These are phyloP conservation scores for Geodia barretti DNA, from an alignment of 37 sponge, comb jelly and placozoan species.

Conservation along the genomic window DNA sequence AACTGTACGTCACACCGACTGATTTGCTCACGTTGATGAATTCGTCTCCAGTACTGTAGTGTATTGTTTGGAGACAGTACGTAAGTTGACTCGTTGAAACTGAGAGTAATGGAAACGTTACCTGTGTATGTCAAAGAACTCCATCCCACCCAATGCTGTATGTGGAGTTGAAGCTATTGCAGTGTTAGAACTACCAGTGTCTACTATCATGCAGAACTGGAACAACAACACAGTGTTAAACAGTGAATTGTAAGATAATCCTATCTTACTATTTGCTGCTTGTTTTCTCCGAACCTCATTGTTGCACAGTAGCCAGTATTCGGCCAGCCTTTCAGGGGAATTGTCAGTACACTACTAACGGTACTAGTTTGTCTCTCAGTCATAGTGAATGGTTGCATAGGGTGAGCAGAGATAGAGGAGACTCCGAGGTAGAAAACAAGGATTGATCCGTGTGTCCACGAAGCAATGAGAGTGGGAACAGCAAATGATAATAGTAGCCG, in stretches of 20 bases:
- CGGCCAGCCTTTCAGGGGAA: not conserved
- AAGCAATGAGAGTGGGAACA: too few relatives aligned
- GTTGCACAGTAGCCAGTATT: slow-evolving; percentile 32
- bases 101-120: not conserved
- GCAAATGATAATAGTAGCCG: too few relatives aligned
- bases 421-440: too few relatives aligned
- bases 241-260: not conserved
- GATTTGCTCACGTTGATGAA: slow-evolving; percentile 2
- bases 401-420: too few relatives aligned
- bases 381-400: too few relatives aligned
- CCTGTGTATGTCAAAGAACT: not conserved
- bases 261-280: not conserved
- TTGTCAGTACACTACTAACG: not conserved
- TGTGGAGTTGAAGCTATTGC: slow-evolving; percentile 31
- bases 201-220: slow-evolving; percentile 38
- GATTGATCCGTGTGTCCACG: too few relatives aligned
- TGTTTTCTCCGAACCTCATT: not conserved
- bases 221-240: too few relatives aligned
- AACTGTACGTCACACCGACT: slow-evolving; percentile 46
- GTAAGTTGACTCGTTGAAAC: slow-evolving; percentile 5
- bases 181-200: slow-evolving; percentile 51
- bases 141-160: not conserved
- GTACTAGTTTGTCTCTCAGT: not conserved
- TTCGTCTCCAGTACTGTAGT: not conserved
- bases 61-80: too few relatives aligned